These are phyloP conservation scores for Heterodera carotae DNA, from an alignment of 1,140 invertebrate genomes.

Conservation along the genomic window DNA sequence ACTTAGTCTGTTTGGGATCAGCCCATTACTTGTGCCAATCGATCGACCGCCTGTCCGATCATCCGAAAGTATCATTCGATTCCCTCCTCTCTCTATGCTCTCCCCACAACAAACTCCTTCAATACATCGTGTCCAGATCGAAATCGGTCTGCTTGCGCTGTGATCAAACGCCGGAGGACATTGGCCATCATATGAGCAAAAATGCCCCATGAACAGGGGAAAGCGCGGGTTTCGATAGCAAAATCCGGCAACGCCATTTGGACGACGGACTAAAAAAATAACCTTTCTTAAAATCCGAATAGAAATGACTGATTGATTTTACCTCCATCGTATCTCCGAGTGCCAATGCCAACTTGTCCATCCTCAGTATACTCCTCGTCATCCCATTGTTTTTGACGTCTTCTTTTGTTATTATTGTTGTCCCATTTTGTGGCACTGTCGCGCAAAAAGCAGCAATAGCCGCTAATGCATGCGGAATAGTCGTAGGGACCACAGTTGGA, in stretches of 20 bases:
- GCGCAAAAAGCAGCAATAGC: not conserved
- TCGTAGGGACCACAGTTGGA: conserved; percentile 7
- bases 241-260: not conserved
- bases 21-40: not conserved
- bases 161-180: conserved; percentile 7
- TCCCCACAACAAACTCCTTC: not conserved
- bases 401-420: not conserved
- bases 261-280: not conserved
- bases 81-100: not conserved
- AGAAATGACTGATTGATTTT: not conserved
- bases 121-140: not conserved
- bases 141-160: not conserved
- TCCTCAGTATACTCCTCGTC: not conserved
- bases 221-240: not conserved
- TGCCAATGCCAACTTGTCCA: not conserved
- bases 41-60: not conserved
- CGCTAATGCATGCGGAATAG: not conserved
- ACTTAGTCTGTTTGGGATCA: not conserved
- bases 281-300: not conserved
- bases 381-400: not conserved
- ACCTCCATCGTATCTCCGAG: not conserved
- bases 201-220: conserved; percentile 1
- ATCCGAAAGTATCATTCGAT: not conserved
- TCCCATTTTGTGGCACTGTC: not conserved
- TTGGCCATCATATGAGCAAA: not conserved